These are phyloP conservation scores for Hozukius guyotensis DNA, from an alignment of 2,797 vertebrate genomes.

Conservation along the genomic window DNA sequence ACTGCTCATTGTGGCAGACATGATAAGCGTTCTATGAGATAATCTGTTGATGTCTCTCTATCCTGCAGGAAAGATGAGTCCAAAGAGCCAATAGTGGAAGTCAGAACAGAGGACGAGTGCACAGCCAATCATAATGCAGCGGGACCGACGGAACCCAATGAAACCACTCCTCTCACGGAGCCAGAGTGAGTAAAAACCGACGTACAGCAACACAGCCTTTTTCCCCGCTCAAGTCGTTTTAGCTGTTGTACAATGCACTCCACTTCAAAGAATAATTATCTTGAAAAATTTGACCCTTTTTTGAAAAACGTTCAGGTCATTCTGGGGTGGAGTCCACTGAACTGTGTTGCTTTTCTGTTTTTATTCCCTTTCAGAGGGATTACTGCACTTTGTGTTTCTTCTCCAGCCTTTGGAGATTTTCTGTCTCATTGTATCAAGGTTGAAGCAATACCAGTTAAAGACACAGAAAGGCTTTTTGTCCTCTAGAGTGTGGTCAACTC, in stretches of 20 bases:
- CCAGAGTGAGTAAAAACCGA: conserved; percentile 89
- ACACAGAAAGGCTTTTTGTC: conserved; percentile 58
- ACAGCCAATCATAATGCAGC: conserved; percentile 96
- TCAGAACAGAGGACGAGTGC: conserved; percentile 93
- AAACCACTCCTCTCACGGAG: conserved; percentile 97
- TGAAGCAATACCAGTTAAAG: conserved; percentile 83
- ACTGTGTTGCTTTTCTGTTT: conserved; percentile 73
- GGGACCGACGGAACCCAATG: conserved; percentile 93
- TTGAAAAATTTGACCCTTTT: conserved; percentile 46
- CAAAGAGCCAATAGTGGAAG: conserved; percentile 98
- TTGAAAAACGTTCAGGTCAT: conserved; percentile 47
- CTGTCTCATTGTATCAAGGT: conserved; percentile 70
- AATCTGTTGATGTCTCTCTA: conserved; percentile 1
- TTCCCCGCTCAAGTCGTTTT: conserved; percentile 39
- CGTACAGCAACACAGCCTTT: conserved; percentile 5
- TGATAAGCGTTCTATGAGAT: neutral
- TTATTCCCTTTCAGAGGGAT: conserved; percentile 48
- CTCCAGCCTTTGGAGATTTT: conserved; percentile 69
- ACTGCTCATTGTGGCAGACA: neutral
- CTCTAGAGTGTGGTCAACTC: conserved; percentile 62
- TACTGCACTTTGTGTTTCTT: conserved; percentile 68
- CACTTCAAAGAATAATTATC: conserved; percentile 75
- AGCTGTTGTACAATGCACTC: conserved; percentile 72
- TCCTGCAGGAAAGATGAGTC: conserved; percentile 93
- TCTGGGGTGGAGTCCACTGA: conserved; percentile 82